Base-by-base conservation (phyloP, 2,113 vertebrate species). In the Peromyscus polionotus region DNA sequence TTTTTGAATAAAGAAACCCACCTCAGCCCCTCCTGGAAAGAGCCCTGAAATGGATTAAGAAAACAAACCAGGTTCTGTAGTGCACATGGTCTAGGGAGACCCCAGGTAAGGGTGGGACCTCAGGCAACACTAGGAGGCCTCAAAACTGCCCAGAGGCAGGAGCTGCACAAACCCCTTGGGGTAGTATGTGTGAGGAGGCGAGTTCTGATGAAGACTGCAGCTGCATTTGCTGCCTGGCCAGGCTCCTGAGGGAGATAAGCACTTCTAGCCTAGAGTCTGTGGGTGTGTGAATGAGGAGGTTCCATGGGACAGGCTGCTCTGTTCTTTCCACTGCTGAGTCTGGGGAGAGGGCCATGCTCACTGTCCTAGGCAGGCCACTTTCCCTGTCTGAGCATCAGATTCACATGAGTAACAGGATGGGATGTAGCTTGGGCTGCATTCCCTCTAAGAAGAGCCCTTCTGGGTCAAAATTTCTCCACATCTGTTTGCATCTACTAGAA, bases 1-100 rank as follows among this genome's bases (percentile, higher is more conserved):
- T 86, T 83, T 83, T 67, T 75, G 54, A 96, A 92, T 91, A 57
- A 88, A 96, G 95, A 95, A 91, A 85, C 59, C 65, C 42, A 51
- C 6, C 80, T 94, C 36, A 93, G 1, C 51, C 84, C 81, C 72
- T 81, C 48, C 77, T 79, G 61, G 90, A 96, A 77, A 96, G 85
- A 93, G 59, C 76, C 93, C 54, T 96, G 54, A 95, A 88, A 48
- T 75, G 72, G 36, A n/a, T 88, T 67, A 68, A 93, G 93, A 93
- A 42, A 90, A 88, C 76, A 87, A 76, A 73, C 54, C 63, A 36
- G 42, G 48, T 2, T 91, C 95, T 61, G 93, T 73, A 36, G 67
- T 83, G 88, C 54, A 93, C 39, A n/a, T 26, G 42, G 89, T 75
- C 48, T 91, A 83, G 68, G 67, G n/a, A 94, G 20, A 28, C 67